phyloP scores from a whole-genome alignment of 2,113 vertebrate genomes.

The Formicarius rufipectus region DNA sequence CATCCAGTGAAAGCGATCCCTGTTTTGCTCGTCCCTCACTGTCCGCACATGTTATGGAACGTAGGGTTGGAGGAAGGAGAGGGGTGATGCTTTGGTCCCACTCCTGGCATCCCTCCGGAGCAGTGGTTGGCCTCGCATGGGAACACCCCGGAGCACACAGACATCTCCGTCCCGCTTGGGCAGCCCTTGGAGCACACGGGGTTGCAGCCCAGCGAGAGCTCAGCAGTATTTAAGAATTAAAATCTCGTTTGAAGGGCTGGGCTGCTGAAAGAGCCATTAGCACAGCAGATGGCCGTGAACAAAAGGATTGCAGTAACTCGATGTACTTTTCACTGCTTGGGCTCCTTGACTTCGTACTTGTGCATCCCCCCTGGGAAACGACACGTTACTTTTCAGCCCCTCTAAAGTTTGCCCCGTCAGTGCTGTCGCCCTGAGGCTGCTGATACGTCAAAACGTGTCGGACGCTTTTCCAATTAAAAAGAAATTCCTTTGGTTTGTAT shows the following conservation, averaged over 20 bases:
- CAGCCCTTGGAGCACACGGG: rapidly evolving
- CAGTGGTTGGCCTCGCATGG: rapidly evolving
- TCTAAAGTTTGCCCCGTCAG: background rate
- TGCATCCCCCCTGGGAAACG: background rate
- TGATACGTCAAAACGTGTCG: background rate
- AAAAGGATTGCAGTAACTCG: background rate
- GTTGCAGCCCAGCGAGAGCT: background rate
- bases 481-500: background rate
- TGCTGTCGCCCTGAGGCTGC: background rate
- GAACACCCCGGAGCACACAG: background rate
- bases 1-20: background rate
- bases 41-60: rapidly evolving
- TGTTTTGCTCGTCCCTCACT: background rate
- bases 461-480: background rate
- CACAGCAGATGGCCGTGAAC: background rate
- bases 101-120: background rate
- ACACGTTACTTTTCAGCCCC: background rate
- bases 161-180: rapidly evolving
- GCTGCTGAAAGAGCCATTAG: background rate
- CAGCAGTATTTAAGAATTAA: background rate
- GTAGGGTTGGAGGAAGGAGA: background rate
- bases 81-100: background rate
- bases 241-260: background rate
- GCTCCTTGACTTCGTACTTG: background rate
- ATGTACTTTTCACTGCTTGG: background rate